Base-by-base conservation (phyloP, 1,140 invertebrate genomes). In the Procambarus clarkii region DNA sequence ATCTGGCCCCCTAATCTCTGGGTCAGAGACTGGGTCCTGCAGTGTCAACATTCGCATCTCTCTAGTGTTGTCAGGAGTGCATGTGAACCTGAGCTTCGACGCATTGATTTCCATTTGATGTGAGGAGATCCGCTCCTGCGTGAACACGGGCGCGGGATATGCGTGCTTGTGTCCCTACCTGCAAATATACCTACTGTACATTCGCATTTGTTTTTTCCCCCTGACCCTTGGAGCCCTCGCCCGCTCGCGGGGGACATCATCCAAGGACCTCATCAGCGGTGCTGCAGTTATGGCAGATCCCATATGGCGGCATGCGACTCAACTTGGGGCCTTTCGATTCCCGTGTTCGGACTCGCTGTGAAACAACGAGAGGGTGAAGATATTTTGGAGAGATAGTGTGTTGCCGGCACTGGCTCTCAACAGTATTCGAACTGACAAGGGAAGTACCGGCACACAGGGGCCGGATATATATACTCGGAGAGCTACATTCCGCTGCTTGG, bases 341-440 rank as follows among this genome's bases (percentile, higher is more conserved):
- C 4, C 24, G 15, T 48, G 21, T 48, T 15, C 24, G 44, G 45
- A 44, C 44, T 78, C 50, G n/a, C n/a, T n/a, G n/a, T n/a, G n/a
- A n/a, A n/a, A n/a, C n/a, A n/a, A n/a, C n/a, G n/a, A n/a, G n/a
- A n/a, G n/a, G n/a, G n/a, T n/a, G n/a, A n/a, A n/a, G n/a, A n/a
- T n/a, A n/a, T n/a, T n/a, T n/a, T n/a, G n/a, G n/a, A n/a, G n/a
- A n/a, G n/a, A n/a, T n/a, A n/a, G n/a, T n/a, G n/a, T n/a, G n/a
- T 78, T 48, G 50, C 44, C 11, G 44, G 21, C 50, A 48, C 50
- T 78, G 44, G 11, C 50, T 45, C 77, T 46, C 77, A 46, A 78
- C 50, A 46, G 45, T 48, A 78, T 78, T 48, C 77, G 50, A 44
- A 78, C 77, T 78, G n/a, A n/a, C n/a, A n/a, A n/a, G n/a, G n/a